Base-by-base conservation (phyloP, 2,113 vertebrate species). In the Phalacrocorax pelagicus region DNA sequence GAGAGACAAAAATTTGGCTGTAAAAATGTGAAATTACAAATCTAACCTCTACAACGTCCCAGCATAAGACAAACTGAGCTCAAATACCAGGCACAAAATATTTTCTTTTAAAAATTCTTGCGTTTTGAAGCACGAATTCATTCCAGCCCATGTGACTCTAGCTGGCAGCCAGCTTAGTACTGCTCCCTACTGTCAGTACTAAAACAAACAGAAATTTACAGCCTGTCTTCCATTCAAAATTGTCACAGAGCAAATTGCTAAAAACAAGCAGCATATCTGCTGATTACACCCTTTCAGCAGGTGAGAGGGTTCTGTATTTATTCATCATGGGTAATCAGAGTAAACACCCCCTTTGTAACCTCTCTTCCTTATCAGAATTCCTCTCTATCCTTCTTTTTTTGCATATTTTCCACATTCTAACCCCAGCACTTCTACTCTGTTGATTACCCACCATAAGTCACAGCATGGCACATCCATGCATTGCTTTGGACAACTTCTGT, bases 131-230 rank as follows among this genome's bases (percentile, higher is more conserved):
- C 63, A 72, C 2, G 3, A 82, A 95, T 82, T 58, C 81, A 17
- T 73, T 92, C 46, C 91, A 91, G 94, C 27, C 62, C 91, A 82
- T 4, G 85, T 86, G 89, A 90, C 66, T 58, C 34, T 9, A 27
- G 13, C 84, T 96, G 97, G 94, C 95, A 95, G 96, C 81, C 86
- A 88, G 92, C 94, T 94, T 82, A 95, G 96, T 23, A 97, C 95
- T 97, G 97, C 96, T 97, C 95, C 94, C 94, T 97, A 88, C 94
- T 92, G 96, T 96, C 95, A 96, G 95, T 66, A 94, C 87, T 88
- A 90, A 95, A 94, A 47, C 92, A 91, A 92, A 80, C 89, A 84
- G 80, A 85, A 95, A 94, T 91, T 91, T 80, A 92, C 74, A 87
- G 88, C 94, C 66, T 81, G 44, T 38, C 52, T 72, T 81, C 47